A percentile compares a stretch with the other conserved stretches of the same genome.
Conservation (phyloP, 2,113 vertebrate genomes). For the Atractosteus spatula region DNA sequence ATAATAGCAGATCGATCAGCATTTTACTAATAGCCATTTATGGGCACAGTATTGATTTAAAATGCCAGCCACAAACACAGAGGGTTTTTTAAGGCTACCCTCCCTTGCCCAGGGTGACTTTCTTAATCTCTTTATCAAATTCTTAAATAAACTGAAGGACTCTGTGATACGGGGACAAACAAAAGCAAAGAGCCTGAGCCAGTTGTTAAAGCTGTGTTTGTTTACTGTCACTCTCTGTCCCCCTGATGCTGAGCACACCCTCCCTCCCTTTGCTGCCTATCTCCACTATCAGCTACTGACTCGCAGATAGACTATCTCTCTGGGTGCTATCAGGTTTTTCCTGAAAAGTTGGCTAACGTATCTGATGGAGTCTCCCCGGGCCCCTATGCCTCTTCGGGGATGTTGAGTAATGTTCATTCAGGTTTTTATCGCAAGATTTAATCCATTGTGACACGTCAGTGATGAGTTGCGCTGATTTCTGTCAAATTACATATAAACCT, state of each 20-base stretch:
- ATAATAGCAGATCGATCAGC: too few relatives aligned
- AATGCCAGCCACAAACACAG: too few relatives aligned
- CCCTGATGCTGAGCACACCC: slow-evolving; percentile 1
- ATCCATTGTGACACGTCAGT: slow-evolving; percentile 50
- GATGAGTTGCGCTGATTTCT: slow-evolving; percentile 49
- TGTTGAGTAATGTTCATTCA: slow-evolving; percentile 35
- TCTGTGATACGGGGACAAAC: slow-evolving; percentile 40
- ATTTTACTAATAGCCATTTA: too few relatives aligned
- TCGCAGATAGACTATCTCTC: slow-evolving; percentile 34
- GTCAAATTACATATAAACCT: slow-evolving; percentile 45
- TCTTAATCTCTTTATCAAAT: slow-evolving; percentile 76
- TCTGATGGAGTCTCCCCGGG: slow-evolving; percentile 45
- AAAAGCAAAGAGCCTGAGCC: slow-evolving; percentile 45
- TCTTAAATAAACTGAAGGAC: slow-evolving; percentile 60
- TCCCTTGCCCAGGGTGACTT: slow-evolving; percentile 45
- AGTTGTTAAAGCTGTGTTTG: slow-evolving; percentile 50
- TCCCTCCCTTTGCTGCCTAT: slow-evolving; percentile 3
- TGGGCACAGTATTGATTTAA: too few relatives aligned
- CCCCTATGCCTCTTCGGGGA: background rate
- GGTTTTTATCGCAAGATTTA: slow-evolving; percentile 51
- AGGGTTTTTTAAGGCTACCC: too few relatives aligned
- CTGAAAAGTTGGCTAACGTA: slow-evolving; percentile 34
- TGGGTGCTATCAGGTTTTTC: slow-evolving; percentile 40
- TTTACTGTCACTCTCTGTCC: slow-evolving; percentile 35
- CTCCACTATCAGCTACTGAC: slow-evolving; percentile 31